Base-by-base conservation (phyloP, 2,797 vertebrate genomes). In the Bufotes viridis region DNA sequence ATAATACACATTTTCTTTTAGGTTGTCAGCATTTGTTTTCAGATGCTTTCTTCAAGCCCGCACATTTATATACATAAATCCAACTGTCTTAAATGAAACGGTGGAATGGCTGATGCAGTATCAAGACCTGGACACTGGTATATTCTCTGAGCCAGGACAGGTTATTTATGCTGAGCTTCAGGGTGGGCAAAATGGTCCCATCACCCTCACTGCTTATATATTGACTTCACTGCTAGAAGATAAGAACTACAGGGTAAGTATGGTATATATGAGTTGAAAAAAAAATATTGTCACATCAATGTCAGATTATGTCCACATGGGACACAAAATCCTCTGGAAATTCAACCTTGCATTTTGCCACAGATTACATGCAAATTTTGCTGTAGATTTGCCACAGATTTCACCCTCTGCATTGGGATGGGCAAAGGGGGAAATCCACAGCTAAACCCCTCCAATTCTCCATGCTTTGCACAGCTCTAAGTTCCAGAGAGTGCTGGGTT, bases 11-110 rank as follows among this genome's bases (percentile, higher is more conserved):
- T 78, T 24, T 53, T 55, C 49, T 61, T 87, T 14, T 89, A 96
- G 95, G 95, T 90, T 96, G 87, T 95, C 95, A 0, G 94, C 95
- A 12, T 95, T 94, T 18, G 95, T 96, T 51, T 87, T 96, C 80
- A 93, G 90, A 87, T 94, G 92, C 88, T 93, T 96, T 90, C 87
- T 94, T 72, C 93, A 95, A 89, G 95, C 94, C 81, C 90, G 91
- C 85, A 6, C 88, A 57, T 94, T 91, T 90, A 91, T 95, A 10
- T 89, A 79, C 65, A 70, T 96, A 53, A 92, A 94, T 58, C 86
- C 84, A 49, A 87, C 34, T 0, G 89, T 95, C 72, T 76, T 94
- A 88, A 82, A 63, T 78, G 83, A 85, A 78, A 94, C 93, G 8
- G 26, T 83, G 51, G 78, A 51, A 0, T 96, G 95, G 95, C 90